Conservation (phyloP, 2,113 vertebrate species). For the Engraulis encrasicolus region DNA sequence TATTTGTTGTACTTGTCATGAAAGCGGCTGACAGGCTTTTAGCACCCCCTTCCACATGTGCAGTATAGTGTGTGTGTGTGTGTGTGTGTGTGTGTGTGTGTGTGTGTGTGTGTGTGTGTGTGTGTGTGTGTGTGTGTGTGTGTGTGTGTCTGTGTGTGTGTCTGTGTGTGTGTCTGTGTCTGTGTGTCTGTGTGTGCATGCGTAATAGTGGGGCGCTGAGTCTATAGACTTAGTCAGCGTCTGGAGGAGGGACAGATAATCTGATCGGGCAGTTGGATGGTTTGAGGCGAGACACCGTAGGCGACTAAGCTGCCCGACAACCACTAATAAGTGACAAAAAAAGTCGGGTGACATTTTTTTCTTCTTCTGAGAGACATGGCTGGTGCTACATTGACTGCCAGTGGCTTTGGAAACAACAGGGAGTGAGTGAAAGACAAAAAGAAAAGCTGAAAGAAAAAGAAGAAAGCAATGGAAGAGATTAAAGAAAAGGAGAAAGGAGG, state of each 20-base stretch:
- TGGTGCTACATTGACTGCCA: not conserved
- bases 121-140: too few relatives aligned
- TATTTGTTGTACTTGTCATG: conserved; percentile 15
- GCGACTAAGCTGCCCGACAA: not conserved
- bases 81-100: too few relatives aligned
- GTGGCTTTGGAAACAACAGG: not conserved
- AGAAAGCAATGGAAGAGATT: too few relatives aligned
- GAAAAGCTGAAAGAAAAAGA: too few relatives aligned
- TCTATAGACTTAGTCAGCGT: not conserved
- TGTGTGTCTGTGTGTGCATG: too few relatives aligned
- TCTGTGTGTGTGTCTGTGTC: too few relatives aligned
- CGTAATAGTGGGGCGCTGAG: not conserved
- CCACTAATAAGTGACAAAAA: not conserved
- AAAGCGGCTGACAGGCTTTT: not conserved
- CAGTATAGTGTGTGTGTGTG: too few relatives aligned
- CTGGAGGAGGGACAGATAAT: not conserved
- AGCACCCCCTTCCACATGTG: not conserved
- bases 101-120: too few relatives aligned
- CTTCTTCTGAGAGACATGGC: not conserved
- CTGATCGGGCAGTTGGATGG: not conserved
- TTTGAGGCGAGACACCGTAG: not conserved
- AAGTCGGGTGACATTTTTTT: not conserved
- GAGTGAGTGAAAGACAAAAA: not conserved
- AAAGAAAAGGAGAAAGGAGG: not conserved
- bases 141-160: too few relatives aligned